phyloP scores from a whole-genome alignment of 1,140 invertebrate genomes.

The Leucophenga varia region DNA sequence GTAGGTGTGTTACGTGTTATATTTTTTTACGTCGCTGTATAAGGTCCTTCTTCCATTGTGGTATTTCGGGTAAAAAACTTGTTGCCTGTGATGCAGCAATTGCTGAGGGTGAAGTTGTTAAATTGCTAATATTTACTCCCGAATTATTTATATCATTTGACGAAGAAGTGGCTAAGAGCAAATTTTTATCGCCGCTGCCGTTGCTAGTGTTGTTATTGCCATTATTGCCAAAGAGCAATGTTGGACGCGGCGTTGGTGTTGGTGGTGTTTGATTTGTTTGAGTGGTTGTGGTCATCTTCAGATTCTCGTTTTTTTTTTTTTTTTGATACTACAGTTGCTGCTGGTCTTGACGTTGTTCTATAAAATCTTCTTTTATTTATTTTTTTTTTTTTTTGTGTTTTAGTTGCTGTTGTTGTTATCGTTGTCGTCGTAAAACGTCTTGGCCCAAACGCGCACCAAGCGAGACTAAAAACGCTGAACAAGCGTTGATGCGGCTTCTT shows the following conservation, averaged over 20 bases:
- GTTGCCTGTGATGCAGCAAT: neutral
- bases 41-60: conserved; percentile 75
- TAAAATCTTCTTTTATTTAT: too few species aligned
- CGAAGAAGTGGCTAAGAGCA: too few species aligned
- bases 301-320: too few species aligned
- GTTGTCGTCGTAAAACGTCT: conserved; percentile 9
- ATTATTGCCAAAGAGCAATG: conserved; percentile 25
- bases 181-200: conserved; percentile 13
- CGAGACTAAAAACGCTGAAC: conserved; percentile 25
- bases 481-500: too few species aligned
- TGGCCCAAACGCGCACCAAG: conserved; percentile 19
- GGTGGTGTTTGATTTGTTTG: too few species aligned
- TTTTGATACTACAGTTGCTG: too few species aligned
- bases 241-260: too few species aligned
- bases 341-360: conserved; percentile 20
- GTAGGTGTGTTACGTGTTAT: conserved; percentile 39
- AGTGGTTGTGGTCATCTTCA: too few species aligned
- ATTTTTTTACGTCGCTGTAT: conserved; percentile 65
- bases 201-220: conserved; percentile 1
- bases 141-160: too few species aligned
- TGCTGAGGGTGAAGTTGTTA: conserved; percentile 16
- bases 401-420: conserved; percentile 6
- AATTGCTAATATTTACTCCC: too few species aligned
- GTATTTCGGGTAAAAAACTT: conserved; percentile 57
- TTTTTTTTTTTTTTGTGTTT: too few species aligned